Conservation (phyloP, 1,140 invertebrate species). For the Archegozetes longisetosus region DNA sequence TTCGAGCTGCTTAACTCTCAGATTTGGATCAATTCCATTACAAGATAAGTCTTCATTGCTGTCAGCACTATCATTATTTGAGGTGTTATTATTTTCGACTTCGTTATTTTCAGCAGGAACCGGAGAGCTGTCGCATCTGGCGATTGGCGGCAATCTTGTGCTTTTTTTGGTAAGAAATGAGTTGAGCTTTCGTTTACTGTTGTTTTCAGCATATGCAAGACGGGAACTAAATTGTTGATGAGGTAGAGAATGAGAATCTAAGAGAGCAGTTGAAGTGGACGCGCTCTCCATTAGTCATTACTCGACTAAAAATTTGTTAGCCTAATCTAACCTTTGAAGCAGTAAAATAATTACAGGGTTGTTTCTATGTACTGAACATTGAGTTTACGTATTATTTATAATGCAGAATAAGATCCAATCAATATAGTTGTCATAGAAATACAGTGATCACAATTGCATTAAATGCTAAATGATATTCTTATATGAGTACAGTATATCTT, state of each 20-base stretch:
- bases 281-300: background rate
- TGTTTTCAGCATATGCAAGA: background rate
- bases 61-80: background rate
- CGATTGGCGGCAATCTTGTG: background rate
- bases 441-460: no score
- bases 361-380: no score
- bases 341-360: no score
- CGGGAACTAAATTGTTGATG: background rate
- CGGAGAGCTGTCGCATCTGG: background rate
- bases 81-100: background rate
- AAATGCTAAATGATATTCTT: no score
- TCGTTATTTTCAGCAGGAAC: background rate
- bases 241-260: background rate
- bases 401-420: no score
- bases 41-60: background rate
- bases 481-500: no score
- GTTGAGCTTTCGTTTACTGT: background rate
- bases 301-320: no score
- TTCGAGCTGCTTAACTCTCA: slow-evolving; percentile 19
- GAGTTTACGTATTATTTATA: no score
- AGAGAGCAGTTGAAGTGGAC: background rate
- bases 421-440: no score
- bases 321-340: no score
- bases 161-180: background rate
- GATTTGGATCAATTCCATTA: slow-evolving; percentile 13